A percentile compares a stretch with the other conserved stretches of the same genome.
Evolutionary conservation across 2,113 vertebrate genomes (phyloP).

Genomic region (Rhadina sibilatrix): DNA sequence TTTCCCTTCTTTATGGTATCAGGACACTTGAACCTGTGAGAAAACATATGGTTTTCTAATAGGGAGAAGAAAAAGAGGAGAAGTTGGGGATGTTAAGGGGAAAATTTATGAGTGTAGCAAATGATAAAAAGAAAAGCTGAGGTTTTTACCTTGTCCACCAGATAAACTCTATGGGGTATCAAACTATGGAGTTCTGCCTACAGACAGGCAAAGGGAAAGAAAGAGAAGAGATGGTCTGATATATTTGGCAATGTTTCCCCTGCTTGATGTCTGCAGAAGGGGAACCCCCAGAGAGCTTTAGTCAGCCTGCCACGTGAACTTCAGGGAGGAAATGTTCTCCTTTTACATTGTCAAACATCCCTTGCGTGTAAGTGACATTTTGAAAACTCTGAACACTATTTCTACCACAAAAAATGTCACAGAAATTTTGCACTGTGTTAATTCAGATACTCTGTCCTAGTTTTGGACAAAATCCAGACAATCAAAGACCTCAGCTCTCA

Average conservation of each 20-base stretch:
- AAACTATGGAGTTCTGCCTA: not conserved
- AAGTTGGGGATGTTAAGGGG: not conserved
- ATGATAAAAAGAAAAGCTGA: not conserved
- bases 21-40: not conserved
- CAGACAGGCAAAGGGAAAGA: not conserved
- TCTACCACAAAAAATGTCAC: not conserved
- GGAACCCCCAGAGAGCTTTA: conserved; percentile 35
- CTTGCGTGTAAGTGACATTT: not conserved
- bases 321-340: conserved; percentile 31
- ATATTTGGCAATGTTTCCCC: conserved; percentile 12
- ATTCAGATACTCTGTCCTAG: not conserved
- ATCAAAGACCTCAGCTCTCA: not conserved
- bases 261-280: conserved; percentile 27
- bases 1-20: not conserved
- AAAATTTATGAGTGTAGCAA: not conserved
- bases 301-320: conserved; percentile 35
- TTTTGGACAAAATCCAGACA: not conserved
- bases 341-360: conserved; percentile 2
- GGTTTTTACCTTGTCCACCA: not conserved
- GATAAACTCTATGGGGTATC: not conserved
- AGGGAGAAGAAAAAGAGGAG: not conserved
- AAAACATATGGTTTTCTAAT: not conserved
- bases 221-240: conserved; percentile 31
- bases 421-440: not conserved
- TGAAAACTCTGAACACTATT: conserved; percentile 8